A percentile compares a stretch with the other conserved stretches of the same genome.
Evolutionary conservation across 2,113 vertebrate genomes (phyloP).

Genomic region (Verasper variegatus): DNA sequence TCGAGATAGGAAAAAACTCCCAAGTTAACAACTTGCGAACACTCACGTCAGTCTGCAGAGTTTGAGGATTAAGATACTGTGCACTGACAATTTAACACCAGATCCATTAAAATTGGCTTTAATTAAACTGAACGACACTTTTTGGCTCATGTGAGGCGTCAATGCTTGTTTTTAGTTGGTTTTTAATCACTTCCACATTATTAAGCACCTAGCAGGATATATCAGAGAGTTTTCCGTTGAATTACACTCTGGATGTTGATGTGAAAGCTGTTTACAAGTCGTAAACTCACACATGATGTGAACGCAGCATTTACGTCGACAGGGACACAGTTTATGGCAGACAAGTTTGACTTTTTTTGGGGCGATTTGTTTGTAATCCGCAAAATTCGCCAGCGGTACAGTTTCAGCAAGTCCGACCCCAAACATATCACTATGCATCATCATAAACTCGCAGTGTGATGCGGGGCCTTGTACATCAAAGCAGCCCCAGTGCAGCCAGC

Average conservation of each 20-base stretch:
- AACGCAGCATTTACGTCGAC: not conserved
- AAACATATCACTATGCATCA: conserved; percentile 21
- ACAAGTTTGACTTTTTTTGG: not conserved
- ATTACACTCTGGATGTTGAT: conserved; percentile 1
- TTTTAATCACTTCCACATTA: conserved; percentile 2
- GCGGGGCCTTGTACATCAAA: conserved; percentile 57
- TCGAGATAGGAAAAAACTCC: not conserved
- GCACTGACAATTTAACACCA: not conserved
- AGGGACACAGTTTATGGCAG: conserved; percentile 13
- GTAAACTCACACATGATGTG: not conserved
- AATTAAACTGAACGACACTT: not conserved
- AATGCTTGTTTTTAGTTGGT: not conserved
- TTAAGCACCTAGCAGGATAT: not conserved
- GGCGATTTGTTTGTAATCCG: not conserved
- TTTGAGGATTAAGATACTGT: not conserved
- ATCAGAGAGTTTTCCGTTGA: not conserved
- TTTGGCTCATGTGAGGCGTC: not conserved
- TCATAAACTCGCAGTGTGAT: conserved; percentile 38
- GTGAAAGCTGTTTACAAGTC: not conserved
- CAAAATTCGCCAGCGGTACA: conserved; percentile 26
- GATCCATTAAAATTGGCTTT: not conserved
- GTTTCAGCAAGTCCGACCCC: conserved; percentile 24
- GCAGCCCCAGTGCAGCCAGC: conserved; percentile 33
- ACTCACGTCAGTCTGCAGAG: not conserved
- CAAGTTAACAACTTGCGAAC: not conserved